These are phyloP conservation scores for Rhabditoides inermis DNA, from an alignment of 2,888 invertebrate species.

Conservation along the genomic window DNA sequence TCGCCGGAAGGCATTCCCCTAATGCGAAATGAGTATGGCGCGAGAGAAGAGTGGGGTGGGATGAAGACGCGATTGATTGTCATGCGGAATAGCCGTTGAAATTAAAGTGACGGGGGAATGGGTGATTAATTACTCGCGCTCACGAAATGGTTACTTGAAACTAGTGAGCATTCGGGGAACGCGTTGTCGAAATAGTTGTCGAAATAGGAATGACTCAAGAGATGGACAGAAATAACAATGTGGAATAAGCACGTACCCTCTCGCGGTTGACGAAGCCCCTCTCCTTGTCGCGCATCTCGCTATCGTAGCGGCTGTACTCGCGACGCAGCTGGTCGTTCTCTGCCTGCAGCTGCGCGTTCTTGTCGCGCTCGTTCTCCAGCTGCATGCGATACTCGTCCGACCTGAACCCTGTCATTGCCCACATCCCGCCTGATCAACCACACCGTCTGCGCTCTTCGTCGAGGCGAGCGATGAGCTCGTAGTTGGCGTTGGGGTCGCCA, in stretches of 20 bases:
- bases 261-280: constrained; percentile 38
- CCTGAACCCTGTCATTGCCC: constrained; percentile 15
- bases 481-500: constrained; percentile 48
- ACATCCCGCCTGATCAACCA: not conserved
- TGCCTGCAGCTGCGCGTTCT: constrained; percentile 37
- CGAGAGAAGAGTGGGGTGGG: too few species aligned
- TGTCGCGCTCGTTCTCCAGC: constrained; percentile 43
- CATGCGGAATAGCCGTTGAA: too few species aligned
- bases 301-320: constrained; percentile 42
- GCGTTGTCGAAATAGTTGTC: too few species aligned
- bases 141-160: too few species aligned
- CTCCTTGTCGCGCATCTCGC: constrained; percentile 44
- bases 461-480: constrained; percentile 40
- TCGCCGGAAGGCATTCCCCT: too few species aligned
- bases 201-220: not conserved
- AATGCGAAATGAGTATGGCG: too few species aligned
- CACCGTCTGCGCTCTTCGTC: constrained; percentile 48
- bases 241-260: constrained; percentile 16
- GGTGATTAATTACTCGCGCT: too few species aligned
- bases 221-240: not conserved
- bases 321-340: constrained; percentile 44
- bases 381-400: constrained; percentile 46
- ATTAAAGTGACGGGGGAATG: too few species aligned
- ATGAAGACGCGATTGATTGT: too few species aligned
- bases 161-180: too few species aligned